phyloP scores from a whole-genome alignment of 2,888 invertebrate species.

The Lasioglossum calceatum region DNA sequence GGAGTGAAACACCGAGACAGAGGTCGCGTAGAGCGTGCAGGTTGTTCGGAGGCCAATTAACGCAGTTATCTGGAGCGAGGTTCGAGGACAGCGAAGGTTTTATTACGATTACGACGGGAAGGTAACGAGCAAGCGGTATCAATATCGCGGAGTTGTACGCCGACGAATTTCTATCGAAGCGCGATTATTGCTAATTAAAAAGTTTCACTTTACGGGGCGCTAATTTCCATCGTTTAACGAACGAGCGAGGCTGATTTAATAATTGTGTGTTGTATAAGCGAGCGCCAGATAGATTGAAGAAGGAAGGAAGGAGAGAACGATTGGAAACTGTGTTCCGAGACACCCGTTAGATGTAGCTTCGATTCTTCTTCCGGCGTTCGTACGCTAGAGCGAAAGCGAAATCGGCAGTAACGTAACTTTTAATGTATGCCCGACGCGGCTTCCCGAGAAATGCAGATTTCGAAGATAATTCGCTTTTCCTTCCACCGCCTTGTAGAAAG shows the following conservation, averaged over 20 bases:
- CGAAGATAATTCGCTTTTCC: constrained; percentile 32
- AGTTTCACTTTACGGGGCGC: background rate
- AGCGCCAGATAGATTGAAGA: background rate
- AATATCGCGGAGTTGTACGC: constrained; percentile 57
- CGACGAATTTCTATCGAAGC: background rate
- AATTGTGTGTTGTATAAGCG: background rate
- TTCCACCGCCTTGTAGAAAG: constrained; percentile 32
- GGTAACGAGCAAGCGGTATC: constrained; percentile 72
- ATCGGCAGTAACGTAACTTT: constrained; percentile 55
- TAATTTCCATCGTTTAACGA: background rate
- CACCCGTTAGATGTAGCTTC: constrained; percentile 40
- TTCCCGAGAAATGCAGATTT: constrained; percentile 44
- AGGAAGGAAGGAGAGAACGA: background rate
- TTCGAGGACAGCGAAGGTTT: constrained; percentile 68
- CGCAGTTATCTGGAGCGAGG: constrained; percentile 69
- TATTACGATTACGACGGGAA: constrained; percentile 70
- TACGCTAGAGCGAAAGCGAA: constrained; percentile 54
- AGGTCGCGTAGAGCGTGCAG: constrained; percentile 57
- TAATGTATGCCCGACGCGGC: constrained; percentile 37
- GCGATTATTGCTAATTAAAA: constrained; percentile 3
- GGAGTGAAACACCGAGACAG: constrained; percentile 32
- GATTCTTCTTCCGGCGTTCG: constrained; percentile 41
- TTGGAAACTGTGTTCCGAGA: constrained; percentile 9
- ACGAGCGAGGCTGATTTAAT: constrained; percentile 13
- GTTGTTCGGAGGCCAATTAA: constrained; percentile 70